Conservation (phyloP, 2,888 invertebrate species). For the Ditylenchus weischeri region DNA sequence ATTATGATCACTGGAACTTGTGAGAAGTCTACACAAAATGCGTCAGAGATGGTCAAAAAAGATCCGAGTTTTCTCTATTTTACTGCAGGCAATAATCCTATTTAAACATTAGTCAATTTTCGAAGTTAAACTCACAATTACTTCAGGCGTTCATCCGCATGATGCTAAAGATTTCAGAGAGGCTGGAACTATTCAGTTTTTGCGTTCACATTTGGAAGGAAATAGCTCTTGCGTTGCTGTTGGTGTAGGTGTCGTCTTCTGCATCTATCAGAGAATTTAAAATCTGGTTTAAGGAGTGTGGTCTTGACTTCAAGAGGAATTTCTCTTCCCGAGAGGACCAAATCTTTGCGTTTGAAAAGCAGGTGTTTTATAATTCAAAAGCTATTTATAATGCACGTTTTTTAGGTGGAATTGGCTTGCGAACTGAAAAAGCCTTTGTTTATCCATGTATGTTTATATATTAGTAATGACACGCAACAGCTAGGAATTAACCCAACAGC, state of each 20-base stretch:
- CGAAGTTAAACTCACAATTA: background rate
- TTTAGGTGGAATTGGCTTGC: constrained; percentile 77
- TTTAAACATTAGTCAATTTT: background rate
- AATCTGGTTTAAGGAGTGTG: constrained; percentile 69
- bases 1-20: constrained; percentile 55
- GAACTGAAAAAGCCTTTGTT: constrained; percentile 80
- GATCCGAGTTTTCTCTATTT: constrained; percentile 51
- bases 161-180: constrained; percentile 52
- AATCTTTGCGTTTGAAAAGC: constrained; percentile 77
- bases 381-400: constrained; percentile 5
- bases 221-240: constrained; percentile 17
- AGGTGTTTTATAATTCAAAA: constrained; percentile 45
- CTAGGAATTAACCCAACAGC: too few relatives aligned
- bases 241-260: background rate
- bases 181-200: constrained; percentile 25
- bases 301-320: constrained; percentile 87
- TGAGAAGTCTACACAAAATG: constrained; percentile 43
- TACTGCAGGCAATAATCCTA: constrained; percentile 44
- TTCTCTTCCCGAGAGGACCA: constrained; percentile 86
- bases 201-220: constrained; percentile 17
- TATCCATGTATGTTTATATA: constrained; percentile 68
- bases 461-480: too few relatives aligned
- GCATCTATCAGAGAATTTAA: too few relatives aligned
- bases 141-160: constrained; percentile 54
- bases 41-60: constrained; percentile 36